Base-by-base conservation (phyloP, 2,113 vertebrate genomes). In the Triplophysa siluroides region DNA sequence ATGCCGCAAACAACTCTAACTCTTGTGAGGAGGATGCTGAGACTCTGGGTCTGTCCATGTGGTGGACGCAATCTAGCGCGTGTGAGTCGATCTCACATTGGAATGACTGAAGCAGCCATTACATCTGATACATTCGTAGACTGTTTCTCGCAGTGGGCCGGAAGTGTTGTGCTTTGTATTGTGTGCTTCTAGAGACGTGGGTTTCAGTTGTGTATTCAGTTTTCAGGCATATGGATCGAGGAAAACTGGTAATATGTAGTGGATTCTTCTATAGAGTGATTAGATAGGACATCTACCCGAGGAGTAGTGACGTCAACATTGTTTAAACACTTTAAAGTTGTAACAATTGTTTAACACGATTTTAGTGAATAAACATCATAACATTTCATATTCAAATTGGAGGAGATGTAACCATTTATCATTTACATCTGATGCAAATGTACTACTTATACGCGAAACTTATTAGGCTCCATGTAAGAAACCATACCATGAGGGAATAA, bases 51-150 rank as follows among this genome's bases (percentile, higher is more conserved):
- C 45, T 77, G 45, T 66, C 75, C 4, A 23, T 77, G 7, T 77
- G 75, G 75, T 77, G 75, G 75, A 77, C 75, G 21, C 61, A 54
- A 18, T 65, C 75, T 54, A 62, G 7, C 11, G 52, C 62, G 4
- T 77, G 43, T 11, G 75, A 65, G 3, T 77, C 75, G 10, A 14
- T 77, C 65, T 12, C 74, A 65, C 23, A 14, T 76, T 50, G 23
- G 60, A 64, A 47, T 65, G 75, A 77, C 45, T 21, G 75, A 77
- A 12, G 7, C 45, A 18, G 61, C 26, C 12, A 75, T 63, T 63
- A 19, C 58, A 45, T 41, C 63, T 16, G 73, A 75, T 47, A 4
- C 58, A 72, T 61, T 19, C 11, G 5, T 21, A 26, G 26, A 26
- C 9, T 6, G 23, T 60, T 41, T 26, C 50, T 13, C 18, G 21